Evolutionary conservation across 2,113 vertebrate genomes (phyloP).

Genomic region (Choloepus hoffmanni): DNA sequence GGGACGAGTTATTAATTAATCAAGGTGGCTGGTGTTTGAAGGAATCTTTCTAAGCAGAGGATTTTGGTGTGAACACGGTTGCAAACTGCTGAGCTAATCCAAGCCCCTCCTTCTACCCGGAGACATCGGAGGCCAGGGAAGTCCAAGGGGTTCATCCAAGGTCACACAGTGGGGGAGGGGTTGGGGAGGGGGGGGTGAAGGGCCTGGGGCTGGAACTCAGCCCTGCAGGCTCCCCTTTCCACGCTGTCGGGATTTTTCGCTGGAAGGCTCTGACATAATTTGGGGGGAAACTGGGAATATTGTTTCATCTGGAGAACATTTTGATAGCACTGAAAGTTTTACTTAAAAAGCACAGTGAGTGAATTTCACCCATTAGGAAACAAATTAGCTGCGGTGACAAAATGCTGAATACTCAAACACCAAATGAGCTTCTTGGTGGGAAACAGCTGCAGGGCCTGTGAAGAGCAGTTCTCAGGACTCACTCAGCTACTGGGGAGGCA

Average conservation of each 20-base stretch:
- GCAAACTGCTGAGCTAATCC: neutral
- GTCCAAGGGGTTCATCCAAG: neutral
- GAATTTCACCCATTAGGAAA: constrained; percentile 69
- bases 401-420: constrained; percentile 59
- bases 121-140: neutral
- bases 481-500: neutral
- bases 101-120: neutral
- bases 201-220: neutral
- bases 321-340: constrained; percentile 40
- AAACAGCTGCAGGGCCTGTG: constrained; percentile 35
- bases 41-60: neutral
- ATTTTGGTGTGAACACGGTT: neutral
- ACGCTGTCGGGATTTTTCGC: neutral
- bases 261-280: neutral
- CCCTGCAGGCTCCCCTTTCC: neutral
- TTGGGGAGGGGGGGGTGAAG: too few species aligned
- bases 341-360: constrained; percentile 67
- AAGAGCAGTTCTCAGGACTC: neutral
- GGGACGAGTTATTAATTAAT: neutral
- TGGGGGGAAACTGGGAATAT: neutral
- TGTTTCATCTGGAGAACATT: constrained; percentile 56
- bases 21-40: neutral
- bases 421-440: constrained; percentile 67
- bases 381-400: constrained; percentile 60
- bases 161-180: neutral